A percentile compares a stretch with the other conserved stretches of the same genome.
Conservation (phyloP, 2,888 invertebrate species). For the Meiosimyza platycephala region DNA sequence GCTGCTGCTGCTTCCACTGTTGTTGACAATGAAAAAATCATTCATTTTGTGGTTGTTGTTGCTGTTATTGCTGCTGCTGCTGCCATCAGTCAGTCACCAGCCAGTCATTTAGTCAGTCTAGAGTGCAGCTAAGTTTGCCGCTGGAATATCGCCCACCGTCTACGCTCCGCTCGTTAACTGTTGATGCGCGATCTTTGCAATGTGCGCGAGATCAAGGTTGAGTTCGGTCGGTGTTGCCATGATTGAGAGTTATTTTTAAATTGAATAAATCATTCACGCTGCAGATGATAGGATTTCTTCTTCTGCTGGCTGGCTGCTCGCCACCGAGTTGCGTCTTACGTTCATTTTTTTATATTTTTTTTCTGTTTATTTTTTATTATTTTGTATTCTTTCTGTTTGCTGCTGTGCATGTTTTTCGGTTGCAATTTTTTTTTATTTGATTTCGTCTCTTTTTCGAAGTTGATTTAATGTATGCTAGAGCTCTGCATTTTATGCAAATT, state of each 20-base stretch:
- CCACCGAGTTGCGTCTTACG: not conserved
- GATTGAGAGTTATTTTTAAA: slow-evolving; percentile 28
- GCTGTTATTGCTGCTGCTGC: not conserved
- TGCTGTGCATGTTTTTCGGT: not conserved
- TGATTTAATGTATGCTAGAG: no score
- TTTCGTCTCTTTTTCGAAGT: no score
- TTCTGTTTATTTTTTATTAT: not conserved
- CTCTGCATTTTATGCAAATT: no score
- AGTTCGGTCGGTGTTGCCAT: slow-evolving; percentile 26
- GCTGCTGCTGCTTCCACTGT: not conserved
- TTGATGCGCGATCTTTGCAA: not conserved
- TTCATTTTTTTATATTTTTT: not conserved
- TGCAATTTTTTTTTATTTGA: not conserved
- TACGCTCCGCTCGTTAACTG: not conserved
- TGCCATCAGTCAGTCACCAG: not conserved
- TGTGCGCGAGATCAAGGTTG: slow-evolving; percentile 29
- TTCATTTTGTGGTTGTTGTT: not conserved
- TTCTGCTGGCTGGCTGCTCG: not conserved
- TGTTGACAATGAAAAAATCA: not conserved
- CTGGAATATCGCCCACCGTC: not conserved
- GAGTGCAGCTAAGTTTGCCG: not conserved
- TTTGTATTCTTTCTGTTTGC: not conserved
- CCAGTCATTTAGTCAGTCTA: not conserved
- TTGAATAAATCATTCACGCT: slow-evolving; percentile 24
- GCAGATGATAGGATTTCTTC: slow-evolving; percentile 1